Conservation (phyloP, 2,113 vertebrate species). For the Lepus timidus region DNA sequence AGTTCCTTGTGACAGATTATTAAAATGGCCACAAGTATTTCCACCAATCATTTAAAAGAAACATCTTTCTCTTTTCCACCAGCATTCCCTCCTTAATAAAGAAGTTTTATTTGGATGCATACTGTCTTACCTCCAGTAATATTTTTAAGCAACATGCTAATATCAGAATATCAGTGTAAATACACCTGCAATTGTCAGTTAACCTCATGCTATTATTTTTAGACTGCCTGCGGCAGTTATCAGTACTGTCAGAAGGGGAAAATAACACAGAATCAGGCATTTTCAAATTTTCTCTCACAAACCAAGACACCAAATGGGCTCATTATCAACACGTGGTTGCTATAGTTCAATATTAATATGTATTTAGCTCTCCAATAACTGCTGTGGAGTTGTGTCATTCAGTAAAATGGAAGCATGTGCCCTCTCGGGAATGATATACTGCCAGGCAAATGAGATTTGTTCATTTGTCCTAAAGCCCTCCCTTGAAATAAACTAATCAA, state of each 20-base stretch:
- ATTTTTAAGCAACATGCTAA: slow-evolving; percentile 87
- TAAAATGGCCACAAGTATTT: slow-evolving; percentile 29
- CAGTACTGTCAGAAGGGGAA: slow-evolving; percentile 88
- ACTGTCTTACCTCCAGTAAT: slow-evolving; percentile 77
- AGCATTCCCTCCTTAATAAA: slow-evolving; percentile 78
- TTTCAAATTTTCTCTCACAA: slow-evolving; percentile 85
- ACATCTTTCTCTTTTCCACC: slow-evolving; percentile 58
- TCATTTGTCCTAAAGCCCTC: not conserved
- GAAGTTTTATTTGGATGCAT: slow-evolving; percentile 84
- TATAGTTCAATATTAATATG: slow-evolving; percentile 84
- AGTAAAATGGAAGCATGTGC: slow-evolving; percentile 83
- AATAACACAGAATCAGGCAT: slow-evolving; percentile 86
- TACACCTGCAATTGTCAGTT: slow-evolving; percentile 91
- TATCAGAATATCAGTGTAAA: slow-evolving; percentile 89
- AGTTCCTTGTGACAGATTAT: not conserved
- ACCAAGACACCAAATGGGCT: slow-evolving; percentile 86
- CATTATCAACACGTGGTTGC: slow-evolving; percentile 88
- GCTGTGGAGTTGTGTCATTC: slow-evolving; percentile 73
- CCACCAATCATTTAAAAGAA: slow-evolving; percentile 51
- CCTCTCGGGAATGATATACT: slow-evolving; percentile 79
- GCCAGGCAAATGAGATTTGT: slow-evolving; percentile 67
- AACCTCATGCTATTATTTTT: slow-evolving; percentile 89
- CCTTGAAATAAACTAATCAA: slow-evolving; percentile 72
- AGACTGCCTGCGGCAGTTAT: slow-evolving; percentile 88
- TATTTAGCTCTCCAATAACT: slow-evolving; percentile 79